Percentiles rank a stretch among this genome's conserved stretches.
phyloP scores from a whole-genome alignment of 2,113 vertebrate species.

The Carassius auratus region DNA sequence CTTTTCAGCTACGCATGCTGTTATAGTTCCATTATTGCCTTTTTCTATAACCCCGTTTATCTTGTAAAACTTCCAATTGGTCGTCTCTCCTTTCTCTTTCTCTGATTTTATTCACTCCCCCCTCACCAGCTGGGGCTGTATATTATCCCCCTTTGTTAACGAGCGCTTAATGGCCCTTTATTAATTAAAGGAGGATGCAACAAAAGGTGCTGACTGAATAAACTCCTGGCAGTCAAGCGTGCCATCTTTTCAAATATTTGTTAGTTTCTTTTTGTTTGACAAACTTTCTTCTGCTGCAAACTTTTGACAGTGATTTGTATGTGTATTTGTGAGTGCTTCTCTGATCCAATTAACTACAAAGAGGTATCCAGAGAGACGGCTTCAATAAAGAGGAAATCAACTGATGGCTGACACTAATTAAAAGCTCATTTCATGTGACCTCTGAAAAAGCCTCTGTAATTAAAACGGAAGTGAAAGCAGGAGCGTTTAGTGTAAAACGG shows the following conservation, averaged over 20 bases:
- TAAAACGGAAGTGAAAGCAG: conserved; percentile 65
- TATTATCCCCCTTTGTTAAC: conserved; percentile 35
- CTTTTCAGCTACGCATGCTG: neutral
- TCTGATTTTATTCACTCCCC: neutral
- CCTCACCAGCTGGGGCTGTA: conserved; percentile 32
- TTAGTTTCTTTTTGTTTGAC: conserved; percentile 55
- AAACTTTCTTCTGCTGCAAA: conserved; percentile 46
- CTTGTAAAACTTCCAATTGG: neutral
- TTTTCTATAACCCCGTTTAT: neutral
- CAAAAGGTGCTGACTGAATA: conserved; percentile 29
- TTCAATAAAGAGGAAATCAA: conserved; percentile 55
- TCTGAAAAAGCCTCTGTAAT: conserved; percentile 70
- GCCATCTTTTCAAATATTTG: conserved; percentile 58
- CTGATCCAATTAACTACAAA: conserved; percentile 56
- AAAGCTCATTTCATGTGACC: conserved; percentile 71
- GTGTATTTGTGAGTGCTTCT: conserved; percentile 54
- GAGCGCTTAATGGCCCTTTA: conserved; percentile 43
- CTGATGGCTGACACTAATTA: conserved; percentile 69
- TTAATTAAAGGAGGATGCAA: conserved; percentile 52
- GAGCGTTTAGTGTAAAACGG: conserved; percentile 67
- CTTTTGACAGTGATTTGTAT: conserved; percentile 55
- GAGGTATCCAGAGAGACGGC: conserved; percentile 55
- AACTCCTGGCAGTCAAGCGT: conserved; percentile 40
- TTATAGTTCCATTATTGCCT: neutral
- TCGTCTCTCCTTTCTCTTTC: conserved; percentile 7